phyloP scores from a whole-genome alignment of 2,888 invertebrate species.

The Drosophila paranaensis region DNA sequence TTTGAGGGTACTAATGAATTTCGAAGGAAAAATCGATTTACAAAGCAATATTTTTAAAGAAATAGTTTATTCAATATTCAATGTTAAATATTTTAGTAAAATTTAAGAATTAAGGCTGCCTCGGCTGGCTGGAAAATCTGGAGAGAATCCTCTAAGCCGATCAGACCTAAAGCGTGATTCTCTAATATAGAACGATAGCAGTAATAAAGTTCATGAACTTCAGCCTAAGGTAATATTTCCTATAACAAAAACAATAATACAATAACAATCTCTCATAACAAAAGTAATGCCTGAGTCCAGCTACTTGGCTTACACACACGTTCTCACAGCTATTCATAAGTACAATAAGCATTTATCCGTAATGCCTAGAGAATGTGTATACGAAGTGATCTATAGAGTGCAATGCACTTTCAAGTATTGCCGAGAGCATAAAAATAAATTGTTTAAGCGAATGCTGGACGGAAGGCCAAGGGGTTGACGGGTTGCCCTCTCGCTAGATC shows the following conservation, averaged over 20 bases:
- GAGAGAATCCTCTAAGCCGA: too few species aligned
- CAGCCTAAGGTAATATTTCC: background rate
- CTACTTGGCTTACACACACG: background rate
- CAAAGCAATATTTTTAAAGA: too few species aligned
- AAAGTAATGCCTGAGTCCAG: background rate
- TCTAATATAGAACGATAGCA: background rate
- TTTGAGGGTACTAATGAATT: too few species aligned
- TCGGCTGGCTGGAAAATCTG: too few species aligned
- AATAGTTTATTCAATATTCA: too few species aligned
- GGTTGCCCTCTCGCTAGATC: slow-evolving; percentile 2
- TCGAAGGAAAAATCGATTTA: too few species aligned
- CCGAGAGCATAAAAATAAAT: background rate
- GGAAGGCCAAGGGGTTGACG: slow-evolving; percentile 3
- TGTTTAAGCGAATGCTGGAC: background rate
- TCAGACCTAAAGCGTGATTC: background rate
- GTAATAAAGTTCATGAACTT: background rate
- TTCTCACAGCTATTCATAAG: background rate
- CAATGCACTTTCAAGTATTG: slow-evolving; percentile 36
- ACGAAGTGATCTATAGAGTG: slow-evolving; percentile 21
- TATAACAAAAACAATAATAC: too few species aligned
- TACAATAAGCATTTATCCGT: background rate
- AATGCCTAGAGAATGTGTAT: background rate
- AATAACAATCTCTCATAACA: background rate
- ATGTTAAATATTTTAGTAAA: too few species aligned
- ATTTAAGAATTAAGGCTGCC: too few species aligned